phyloP scores from a whole-genome alignment of 1,140 invertebrate genomes.

The Trachelipus rathkii region DNA sequence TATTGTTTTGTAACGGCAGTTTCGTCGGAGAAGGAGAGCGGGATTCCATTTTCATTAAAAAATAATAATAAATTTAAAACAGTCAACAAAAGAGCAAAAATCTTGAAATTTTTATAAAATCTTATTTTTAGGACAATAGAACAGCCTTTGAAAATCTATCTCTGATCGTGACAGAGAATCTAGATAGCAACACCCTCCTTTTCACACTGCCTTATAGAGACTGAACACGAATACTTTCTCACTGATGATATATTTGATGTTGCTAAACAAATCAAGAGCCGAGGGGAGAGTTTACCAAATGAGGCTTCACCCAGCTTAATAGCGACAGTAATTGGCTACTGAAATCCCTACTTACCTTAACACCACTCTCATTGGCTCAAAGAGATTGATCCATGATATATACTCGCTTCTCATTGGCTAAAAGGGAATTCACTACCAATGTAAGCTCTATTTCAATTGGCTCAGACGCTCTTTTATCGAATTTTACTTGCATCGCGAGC shows the following conservation, averaged over 20 bases:
- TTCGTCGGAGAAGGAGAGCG: no score
- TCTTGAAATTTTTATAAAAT: no score
- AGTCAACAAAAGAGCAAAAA: no score
- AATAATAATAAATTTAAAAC: no score
- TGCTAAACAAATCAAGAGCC: constrained; percentile 45
- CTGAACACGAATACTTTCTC: not conserved
- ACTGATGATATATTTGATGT: constrained; percentile 45
- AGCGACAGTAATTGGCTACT: constrained; percentile 47
- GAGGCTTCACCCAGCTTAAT: constrained; percentile 47
- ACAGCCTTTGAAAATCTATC: no score
- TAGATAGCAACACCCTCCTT: not conserved
- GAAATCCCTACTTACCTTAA: constrained; percentile 47
- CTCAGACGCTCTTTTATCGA: not conserved
- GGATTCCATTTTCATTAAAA: no score
- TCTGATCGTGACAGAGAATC: no score
- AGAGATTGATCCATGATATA: constrained; percentile 46
- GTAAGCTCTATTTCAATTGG: constrained; percentile 18
- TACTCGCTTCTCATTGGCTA: constrained; percentile 39
- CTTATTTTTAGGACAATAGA: no score
- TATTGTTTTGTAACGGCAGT: no score
- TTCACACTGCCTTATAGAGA: not conserved
- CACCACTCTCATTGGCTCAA: constrained; percentile 45
- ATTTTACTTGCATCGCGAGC: not conserved
- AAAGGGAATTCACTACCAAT: constrained; percentile 31
- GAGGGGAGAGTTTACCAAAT: constrained; percentile 47